These are phyloP conservation scores for Crotalus viridis DNA, from an alignment of 2,113 vertebrate species.

Conservation along the genomic window DNA sequence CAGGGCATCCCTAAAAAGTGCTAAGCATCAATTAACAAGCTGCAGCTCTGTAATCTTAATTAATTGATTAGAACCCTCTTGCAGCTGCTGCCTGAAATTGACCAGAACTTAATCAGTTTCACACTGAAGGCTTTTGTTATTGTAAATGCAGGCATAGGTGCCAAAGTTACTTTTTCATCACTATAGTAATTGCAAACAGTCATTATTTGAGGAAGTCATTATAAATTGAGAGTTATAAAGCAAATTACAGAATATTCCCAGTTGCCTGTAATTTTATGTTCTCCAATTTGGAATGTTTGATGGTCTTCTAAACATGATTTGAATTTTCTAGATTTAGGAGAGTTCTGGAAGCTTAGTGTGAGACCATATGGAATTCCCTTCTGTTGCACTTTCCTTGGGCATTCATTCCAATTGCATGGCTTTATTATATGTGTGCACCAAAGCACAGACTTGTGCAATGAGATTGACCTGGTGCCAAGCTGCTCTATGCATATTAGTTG, in stretches of 20 bases:
- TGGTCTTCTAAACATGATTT: not conserved
- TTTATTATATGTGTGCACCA: not conserved
- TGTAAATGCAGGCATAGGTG: not conserved
- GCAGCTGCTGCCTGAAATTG: not conserved
- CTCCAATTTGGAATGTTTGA: not conserved
- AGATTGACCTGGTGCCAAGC: not conserved
- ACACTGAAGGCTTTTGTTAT: not conserved
- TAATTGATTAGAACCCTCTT: not conserved
- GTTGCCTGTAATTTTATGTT: not conserved
- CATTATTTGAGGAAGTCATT: not conserved
- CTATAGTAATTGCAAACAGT: not conserved
- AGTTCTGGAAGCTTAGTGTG: not conserved
- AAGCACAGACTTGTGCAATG: not conserved
- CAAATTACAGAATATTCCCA: not conserved
- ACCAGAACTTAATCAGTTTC: not conserved
- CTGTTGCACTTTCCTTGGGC: slow-evolving; percentile 15
- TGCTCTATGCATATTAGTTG: not conserved
- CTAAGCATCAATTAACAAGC: not conserved
- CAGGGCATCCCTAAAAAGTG: not conserved
- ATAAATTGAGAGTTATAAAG: not conserved
- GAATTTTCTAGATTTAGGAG: not conserved
- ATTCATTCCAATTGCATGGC: not conserved
- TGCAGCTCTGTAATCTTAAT: not conserved
- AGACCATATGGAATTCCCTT: not conserved
- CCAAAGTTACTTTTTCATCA: not conserved